These are phyloP conservation scores for Xylophagus ater DNA, from an alignment of 2,888 invertebrate species.

Conservation along the genomic window DNA sequence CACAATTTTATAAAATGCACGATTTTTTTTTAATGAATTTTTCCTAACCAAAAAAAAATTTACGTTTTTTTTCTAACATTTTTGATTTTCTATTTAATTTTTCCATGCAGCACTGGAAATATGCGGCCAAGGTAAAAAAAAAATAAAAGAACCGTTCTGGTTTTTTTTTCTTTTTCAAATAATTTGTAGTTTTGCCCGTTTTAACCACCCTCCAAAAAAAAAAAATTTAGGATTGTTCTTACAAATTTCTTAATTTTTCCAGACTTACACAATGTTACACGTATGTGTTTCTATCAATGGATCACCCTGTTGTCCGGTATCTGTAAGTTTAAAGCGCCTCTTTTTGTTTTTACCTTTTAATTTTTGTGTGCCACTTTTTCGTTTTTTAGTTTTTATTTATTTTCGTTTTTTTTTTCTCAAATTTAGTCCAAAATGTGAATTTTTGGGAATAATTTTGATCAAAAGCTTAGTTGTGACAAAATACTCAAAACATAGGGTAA, in stretches of 20 bases:
- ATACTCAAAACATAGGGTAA: too few species aligned
- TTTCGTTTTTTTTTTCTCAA: too few species aligned
- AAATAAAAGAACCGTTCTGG: too few species aligned
- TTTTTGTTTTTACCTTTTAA: slow-evolving; percentile 3
- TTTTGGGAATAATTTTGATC: too few species aligned
- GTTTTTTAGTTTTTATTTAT: too few species aligned
- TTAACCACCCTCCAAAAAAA: background rate
- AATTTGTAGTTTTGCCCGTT: slow-evolving; percentile 1
- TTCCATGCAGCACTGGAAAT: slow-evolving; percentile 38
- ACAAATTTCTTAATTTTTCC: slow-evolving; percentile 37
- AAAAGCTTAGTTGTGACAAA: too few species aligned
- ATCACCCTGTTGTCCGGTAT: slow-evolving; percentile 70
- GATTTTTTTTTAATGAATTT: too few species aligned
- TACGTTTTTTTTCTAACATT: background rate
- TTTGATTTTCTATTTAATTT: background rate
- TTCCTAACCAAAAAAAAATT: too few species aligned
- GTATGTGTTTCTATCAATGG: slow-evolving; percentile 79
- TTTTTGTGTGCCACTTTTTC: too few species aligned
- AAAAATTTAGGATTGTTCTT: slow-evolving; percentile 4
- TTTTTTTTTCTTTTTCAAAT: slow-evolving; percentile 2
- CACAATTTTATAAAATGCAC: too few species aligned
- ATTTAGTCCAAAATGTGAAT: too few species aligned
- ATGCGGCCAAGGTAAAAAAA: slow-evolving; percentile 37
- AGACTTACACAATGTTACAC: slow-evolving; percentile 85
- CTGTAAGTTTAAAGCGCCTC: slow-evolving; percentile 46